These are phyloP conservation scores for Pseudopleuronectes americanus DNA, from an alignment of 2,797 vertebrate species.

Conservation along the genomic window DNA sequence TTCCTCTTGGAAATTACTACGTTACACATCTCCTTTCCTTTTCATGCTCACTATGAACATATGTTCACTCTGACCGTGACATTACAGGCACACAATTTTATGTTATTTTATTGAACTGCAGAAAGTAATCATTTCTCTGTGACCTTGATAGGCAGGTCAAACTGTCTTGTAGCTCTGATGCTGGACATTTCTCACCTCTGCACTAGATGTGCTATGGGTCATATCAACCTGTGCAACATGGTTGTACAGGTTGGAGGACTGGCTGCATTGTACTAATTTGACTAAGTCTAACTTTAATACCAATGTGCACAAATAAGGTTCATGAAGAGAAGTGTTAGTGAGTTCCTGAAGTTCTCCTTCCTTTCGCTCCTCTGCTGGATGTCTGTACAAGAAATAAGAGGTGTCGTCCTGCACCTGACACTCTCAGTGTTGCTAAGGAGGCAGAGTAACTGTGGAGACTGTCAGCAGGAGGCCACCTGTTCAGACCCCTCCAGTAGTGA, in stretches of 20 bases:
- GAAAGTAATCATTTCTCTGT: background rate
- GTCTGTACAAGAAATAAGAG: background rate
- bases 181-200: no score
- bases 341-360: background rate
- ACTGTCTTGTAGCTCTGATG: background rate
- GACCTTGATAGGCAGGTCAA: background rate
- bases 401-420: background rate
- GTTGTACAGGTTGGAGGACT: background rate
- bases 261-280: background rate
- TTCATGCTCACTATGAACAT: background rate
- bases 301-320: background rate
- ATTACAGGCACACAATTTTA: no score
- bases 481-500: conserved; percentile 10
- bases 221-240: background rate
- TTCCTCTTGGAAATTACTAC: background rate
- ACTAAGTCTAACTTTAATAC: background rate
- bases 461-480: conserved; percentile 31
- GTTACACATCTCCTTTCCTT: background rate
- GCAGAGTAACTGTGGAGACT: conserved; percentile 44
- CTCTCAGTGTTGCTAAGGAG: conserved; percentile 25
- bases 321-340: background rate
- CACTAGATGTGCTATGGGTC: background rate
- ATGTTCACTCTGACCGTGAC: no score
- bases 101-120: background rate
- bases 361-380: no score